Percentiles rank a stretch among this genome's conserved stretches.
Evolutionary conservation across 1,140 invertebrate genomes (phyloP).

Genomic region (Drosophila punjabiensis): DNA sequence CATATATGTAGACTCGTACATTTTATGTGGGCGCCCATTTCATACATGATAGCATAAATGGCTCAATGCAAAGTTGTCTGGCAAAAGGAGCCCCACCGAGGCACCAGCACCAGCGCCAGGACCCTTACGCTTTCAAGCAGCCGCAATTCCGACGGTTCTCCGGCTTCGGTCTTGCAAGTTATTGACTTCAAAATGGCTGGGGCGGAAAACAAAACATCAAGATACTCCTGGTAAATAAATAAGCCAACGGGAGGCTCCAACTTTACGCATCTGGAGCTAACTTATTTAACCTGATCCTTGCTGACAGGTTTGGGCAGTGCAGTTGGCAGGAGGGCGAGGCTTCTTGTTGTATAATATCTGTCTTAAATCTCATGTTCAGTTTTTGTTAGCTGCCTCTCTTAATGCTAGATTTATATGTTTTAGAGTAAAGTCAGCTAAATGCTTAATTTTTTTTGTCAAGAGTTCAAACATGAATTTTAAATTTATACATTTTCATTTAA

Average conservation of each 20-base stretch:
- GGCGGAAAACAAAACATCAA: conserved; percentile 25
- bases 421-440: not conserved
- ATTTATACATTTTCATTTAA: not conserved
- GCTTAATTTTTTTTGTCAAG: not conserved
- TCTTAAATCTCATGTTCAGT: not conserved
- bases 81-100: conserved; percentile 36
- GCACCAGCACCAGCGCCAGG: conserved; percentile 9
- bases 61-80: conserved; percentile 58
- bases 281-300: conserved; percentile 9
- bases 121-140: conserved; percentile 30
- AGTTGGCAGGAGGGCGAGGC: not conserved
- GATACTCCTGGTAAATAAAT: conserved; percentile 36
- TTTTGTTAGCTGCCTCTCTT: not conserved
- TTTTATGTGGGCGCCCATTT: conserved; percentile 62
- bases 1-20: conserved; percentile 23
- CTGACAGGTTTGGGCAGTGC: not conserved
- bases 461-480: too few species aligned
- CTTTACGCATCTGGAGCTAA: conserved; percentile 23
- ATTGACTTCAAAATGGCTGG: conserved; percentile 49
- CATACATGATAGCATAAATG: conserved; percentile 65
- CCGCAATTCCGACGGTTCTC: conserved; percentile 30
- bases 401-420: not conserved
- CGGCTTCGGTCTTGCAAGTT: conserved; percentile 38
- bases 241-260: conserved; percentile 12
- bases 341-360: not conserved